Base-by-base conservation (phyloP, 2,888 invertebrate species). In the Arrhopalites spinosus region DNA sequence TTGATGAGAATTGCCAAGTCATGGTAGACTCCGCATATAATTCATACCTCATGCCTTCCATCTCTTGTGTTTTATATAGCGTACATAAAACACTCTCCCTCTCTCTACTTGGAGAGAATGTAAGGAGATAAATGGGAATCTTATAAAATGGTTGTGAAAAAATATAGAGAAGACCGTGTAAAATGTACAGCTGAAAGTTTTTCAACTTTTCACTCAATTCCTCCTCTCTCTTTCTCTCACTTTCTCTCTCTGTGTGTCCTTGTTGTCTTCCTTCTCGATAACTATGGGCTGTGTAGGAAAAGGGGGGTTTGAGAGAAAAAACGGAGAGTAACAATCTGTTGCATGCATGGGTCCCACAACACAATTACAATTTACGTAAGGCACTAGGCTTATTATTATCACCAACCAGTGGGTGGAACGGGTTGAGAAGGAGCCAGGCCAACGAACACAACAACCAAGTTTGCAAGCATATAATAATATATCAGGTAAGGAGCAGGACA, bases 321-420 rank as follows among this genome's bases (percentile, higher is more conserved):
- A 20, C n/a, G 30, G 53, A 36, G 25, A 61, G 27, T 43, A 72
- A 30, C 71, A 72, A 61, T 72, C 71, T 72, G 71, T 72, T 72
- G 71, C 71, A 59, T 72, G 71, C 71, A 59, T 59, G 61, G 61
- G 61, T 72, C 71, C 45, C 71, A 25, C 61, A 63, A 61, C 71
- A 72, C 71, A 72, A 72, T 72, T 72, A 72, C 63, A 36, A 72
- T 72, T 61, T 63, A 72, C 61, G 36, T 36, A 45, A 36, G 17
- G 59, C 61, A 72, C 61, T 61, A 61, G 71, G 47, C 27, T n/a
- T 72, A 45, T 61, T 72, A 72, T 72, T 72, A 61, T 72, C 71
- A 45, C 63, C 61, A 61, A 15, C 61, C 25, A 45, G 45, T 13
- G 56, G 56, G 56, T 56, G 53, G 47, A 68, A 50, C 68, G 15